Conservation (phyloP, 2,888 invertebrate genomes). For the Ophion costatus region DNA sequence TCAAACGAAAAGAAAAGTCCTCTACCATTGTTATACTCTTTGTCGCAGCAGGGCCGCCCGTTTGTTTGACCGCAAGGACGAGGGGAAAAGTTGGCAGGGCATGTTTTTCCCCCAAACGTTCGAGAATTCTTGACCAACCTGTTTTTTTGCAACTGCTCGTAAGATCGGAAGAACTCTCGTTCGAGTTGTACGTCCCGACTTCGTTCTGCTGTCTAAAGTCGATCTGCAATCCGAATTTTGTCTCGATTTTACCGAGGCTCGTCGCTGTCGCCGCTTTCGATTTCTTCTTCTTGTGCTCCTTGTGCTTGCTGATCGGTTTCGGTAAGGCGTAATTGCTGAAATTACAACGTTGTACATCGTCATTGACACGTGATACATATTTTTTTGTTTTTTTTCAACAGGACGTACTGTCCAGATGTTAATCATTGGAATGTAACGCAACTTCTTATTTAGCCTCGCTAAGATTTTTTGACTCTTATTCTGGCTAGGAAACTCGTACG, state of each 20-base stretch:
- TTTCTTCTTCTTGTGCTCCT: constrained; percentile 87
- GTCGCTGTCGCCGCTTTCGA: constrained; percentile 77
- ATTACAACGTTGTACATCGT: constrained; percentile 39
- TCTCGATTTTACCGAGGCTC: constrained; percentile 34
- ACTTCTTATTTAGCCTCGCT: no score
- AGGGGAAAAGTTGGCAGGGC: background rate
- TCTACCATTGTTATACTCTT: constrained; percentile 55
- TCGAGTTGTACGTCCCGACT: constrained; percentile 55
- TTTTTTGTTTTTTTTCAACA: background rate
- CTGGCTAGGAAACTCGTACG: no score
- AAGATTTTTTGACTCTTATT: no score
- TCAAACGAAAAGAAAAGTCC: background rate
- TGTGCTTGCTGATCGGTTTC: constrained; percentile 85
- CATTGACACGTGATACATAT: background rate
- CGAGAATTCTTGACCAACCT: constrained; percentile 63
- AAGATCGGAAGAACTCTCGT: constrained; percentile 50
- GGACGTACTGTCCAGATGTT: background rate
- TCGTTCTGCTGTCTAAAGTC: constrained; percentile 29
- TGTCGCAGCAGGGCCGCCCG: constrained; percentile 65
- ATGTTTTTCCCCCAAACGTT: background rate
- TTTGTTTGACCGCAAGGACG: constrained; percentile 26
- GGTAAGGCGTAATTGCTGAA: constrained; percentile 82
- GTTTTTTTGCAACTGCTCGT: constrained; percentile 61
- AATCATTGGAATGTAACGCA: no score
- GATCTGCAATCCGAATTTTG: constrained; percentile 41